Conservation (phyloP, 2,888 invertebrate genomes). For the Agrochola macilenta region DNA sequence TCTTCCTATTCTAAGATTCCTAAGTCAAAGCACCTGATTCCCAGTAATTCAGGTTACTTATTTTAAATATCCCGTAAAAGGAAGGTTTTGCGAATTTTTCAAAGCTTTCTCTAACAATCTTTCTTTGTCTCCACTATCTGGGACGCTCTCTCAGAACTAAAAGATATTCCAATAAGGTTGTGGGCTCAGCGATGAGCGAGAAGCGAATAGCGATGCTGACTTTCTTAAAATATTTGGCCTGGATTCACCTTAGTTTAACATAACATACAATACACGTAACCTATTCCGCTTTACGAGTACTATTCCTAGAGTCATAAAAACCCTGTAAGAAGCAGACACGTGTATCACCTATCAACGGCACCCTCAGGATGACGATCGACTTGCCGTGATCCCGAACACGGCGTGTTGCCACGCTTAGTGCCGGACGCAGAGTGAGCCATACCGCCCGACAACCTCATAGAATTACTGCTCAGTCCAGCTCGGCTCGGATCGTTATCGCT, state of each 20-base stretch:
- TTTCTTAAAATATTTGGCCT: not conserved
- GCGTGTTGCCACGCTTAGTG: too few species aligned
- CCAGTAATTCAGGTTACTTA: slow-evolving; percentile 52
- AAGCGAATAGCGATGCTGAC: not conserved
- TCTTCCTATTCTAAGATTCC: not conserved
- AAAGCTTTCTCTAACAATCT: slow-evolving; percentile 65
- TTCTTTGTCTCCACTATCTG: slow-evolving; percentile 67
- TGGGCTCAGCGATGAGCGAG: not conserved
- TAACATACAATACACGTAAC: not conserved
- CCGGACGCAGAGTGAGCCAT: too few species aligned
- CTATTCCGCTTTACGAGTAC: too few species aligned
- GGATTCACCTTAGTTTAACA: not conserved
- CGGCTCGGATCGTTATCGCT: too few species aligned
- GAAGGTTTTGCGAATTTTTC: slow-evolving; percentile 60
- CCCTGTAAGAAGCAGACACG: too few species aligned
- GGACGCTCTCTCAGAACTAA: slow-evolving; percentile 58
- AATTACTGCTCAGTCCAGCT: too few species aligned
- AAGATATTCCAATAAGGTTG: slow-evolving; percentile 58
- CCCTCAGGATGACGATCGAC: too few species aligned
- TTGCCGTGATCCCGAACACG: too few species aligned
- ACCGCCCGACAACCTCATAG: too few species aligned
- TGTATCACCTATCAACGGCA: too few species aligned
- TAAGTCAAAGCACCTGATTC: slow-evolving; percentile 16
- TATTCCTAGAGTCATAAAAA: too few species aligned
- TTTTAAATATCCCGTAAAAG: slow-evolving; percentile 59